A percentile compares a stretch with the other conserved stretches of the same genome.
phyloP scores from a whole-genome alignment of 2,888 invertebrate species.

The Elmis aenea region DNA sequence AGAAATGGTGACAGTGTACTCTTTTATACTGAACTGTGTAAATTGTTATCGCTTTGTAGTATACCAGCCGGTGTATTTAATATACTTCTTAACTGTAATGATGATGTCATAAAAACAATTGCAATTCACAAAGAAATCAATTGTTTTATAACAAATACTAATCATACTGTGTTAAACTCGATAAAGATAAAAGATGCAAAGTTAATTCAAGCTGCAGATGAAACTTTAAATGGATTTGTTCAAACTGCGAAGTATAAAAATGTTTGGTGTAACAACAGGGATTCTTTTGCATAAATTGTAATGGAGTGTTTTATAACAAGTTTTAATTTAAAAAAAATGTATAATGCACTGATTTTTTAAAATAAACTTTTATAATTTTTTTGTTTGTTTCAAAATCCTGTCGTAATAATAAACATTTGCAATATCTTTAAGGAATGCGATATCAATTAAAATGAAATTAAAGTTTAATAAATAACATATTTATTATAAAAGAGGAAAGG shows the following conservation, averaged over 20 bases:
- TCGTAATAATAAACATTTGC: too few species aligned
- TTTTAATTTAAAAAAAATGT: too few species aligned
- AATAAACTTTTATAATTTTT: too few species aligned
- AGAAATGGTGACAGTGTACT: slow-evolving; percentile 11
- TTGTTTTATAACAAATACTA: slow-evolving; percentile 2
- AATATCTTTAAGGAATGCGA: too few species aligned
- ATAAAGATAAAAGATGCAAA: slow-evolving; percentile 14
- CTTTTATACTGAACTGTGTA: slow-evolving; percentile 25
- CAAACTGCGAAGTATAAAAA: slow-evolving; percentile 32
- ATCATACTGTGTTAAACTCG: background rate
- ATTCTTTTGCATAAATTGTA: slow-evolving; percentile 26
- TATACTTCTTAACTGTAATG: slow-evolving; percentile 9
- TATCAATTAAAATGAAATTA: too few species aligned
- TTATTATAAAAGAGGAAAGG: too few species aligned
- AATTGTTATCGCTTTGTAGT: slow-evolving; percentile 26
- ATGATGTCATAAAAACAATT: slow-evolving; percentile 9
- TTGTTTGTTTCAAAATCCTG: too few species aligned
- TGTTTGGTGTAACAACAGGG: slow-evolving; percentile 36
- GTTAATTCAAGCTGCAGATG: background rate
- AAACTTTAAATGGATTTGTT: slow-evolving; percentile 18
- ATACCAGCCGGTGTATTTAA: slow-evolving; percentile 20
- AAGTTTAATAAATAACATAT: too few species aligned
- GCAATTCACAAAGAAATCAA: slow-evolving; percentile 14
- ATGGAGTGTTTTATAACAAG: too few species aligned
- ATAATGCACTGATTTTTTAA: too few species aligned